Evolutionary conservation across 2,888 invertebrate species (phyloP).

Genomic region (Acanthopleura granulata): DNA sequence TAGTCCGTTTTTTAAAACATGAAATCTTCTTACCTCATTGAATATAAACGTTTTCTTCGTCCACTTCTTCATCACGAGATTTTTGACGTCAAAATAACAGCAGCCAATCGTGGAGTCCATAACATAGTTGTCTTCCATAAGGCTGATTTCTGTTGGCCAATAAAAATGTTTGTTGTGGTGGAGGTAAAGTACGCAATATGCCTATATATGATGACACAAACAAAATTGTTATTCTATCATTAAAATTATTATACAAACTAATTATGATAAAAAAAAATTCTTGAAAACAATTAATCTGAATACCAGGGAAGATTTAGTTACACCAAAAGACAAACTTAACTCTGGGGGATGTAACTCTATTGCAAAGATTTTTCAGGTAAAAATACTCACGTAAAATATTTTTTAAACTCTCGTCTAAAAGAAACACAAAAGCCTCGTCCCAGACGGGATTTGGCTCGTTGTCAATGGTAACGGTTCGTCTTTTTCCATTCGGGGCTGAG

Average conservation of each 20-base stretch:
- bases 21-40: constrained; percentile 47
- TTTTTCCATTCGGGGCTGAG: constrained; percentile 66
- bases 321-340: too few species aligned
- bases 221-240: too few species aligned
- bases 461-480: constrained; percentile 63
- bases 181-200: too few species aligned
- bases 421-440: constrained; percentile 69
- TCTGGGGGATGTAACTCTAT: too few species aligned
- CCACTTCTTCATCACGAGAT: constrained; percentile 43
- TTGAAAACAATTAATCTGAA: too few species aligned
- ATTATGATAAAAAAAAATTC: too few species aligned
- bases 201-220: too few species aligned
- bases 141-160: constrained; percentile 55
- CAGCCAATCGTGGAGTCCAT: constrained; percentile 65
- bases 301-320: too few species aligned
- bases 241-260: too few species aligned
- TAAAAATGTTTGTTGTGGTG: background rate
- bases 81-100: constrained; percentile 45
- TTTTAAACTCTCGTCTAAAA: constrained; percentile 60
- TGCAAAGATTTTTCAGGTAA: too few species aligned
- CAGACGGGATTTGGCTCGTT: constrained; percentile 68
- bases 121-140: constrained; percentile 69
- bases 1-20: too few species aligned
- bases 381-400: constrained; percentile 62
- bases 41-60: constrained; percentile 53